Percentiles rank a stretch among this genome's conserved stretches.
phyloP scores from a whole-genome alignment of 2,888 invertebrate genomes.

The Eurytoma californica region DNA sequence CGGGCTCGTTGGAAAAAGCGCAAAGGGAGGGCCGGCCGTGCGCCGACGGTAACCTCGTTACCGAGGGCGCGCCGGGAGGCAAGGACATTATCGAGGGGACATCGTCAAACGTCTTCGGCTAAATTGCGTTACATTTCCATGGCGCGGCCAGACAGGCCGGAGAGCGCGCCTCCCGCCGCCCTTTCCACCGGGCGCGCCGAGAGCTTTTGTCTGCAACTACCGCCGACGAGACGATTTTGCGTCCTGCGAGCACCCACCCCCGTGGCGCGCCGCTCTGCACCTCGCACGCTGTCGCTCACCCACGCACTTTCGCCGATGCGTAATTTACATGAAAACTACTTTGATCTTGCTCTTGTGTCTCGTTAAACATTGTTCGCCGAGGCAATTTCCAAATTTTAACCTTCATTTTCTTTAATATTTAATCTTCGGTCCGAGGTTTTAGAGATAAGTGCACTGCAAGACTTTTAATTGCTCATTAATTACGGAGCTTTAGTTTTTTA shows the following conservation, averaged over 20 bases:
- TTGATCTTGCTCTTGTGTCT: too few species aligned
- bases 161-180: neutral
- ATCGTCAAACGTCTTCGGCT: conserved; percentile 66
- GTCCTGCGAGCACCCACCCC: too few species aligned
- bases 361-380: too few species aligned
- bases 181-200: conserved; percentile 41
- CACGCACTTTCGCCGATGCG: conserved; percentile 1
- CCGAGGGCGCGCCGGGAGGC: conserved; percentile 41
- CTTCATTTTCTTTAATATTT: too few species aligned
- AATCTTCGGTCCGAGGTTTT: too few species aligned
- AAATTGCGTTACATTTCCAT: conserved; percentile 68
- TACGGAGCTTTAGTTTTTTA: too few species aligned
- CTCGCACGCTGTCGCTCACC: too few species aligned
- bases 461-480: too few species aligned
- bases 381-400: too few species aligned
- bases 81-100: conserved; percentile 65
- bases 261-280: too few species aligned
- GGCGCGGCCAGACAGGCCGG: conserved; percentile 61
- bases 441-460: too few species aligned
- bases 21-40: conserved; percentile 19
- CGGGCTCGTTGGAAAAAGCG: conserved; percentile 23
- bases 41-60: conserved; percentile 60
- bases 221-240: neutral
- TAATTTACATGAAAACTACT: too few species aligned
- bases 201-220: conserved; percentile 63